Base-by-base conservation (phyloP, 1,140 invertebrate species). In the Drosophila kikkawai region DNA sequence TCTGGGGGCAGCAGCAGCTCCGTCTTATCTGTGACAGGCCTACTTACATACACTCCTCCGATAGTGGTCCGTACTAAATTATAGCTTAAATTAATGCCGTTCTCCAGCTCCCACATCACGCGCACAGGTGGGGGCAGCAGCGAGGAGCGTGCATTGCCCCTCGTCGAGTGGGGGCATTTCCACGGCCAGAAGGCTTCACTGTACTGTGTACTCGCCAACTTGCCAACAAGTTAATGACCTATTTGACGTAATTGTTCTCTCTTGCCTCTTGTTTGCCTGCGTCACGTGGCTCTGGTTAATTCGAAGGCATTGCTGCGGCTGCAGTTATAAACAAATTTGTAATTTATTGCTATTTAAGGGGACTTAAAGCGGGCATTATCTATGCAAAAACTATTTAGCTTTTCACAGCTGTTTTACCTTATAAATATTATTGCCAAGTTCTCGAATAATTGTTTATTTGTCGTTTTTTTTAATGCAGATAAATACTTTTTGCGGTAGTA, bases 141-240 rank as follows among this genome's bases (percentile, higher is more conserved):
- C 26, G 26, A 11, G 12, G 55, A 57, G 22, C 26, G 51, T 5
- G 34, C 34, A 65, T 68, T 51, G 36, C 60, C 29, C 29, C 47
- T 37, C 44, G 13, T 8, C 34, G 4, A 17, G 36, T 51, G 67
- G 34, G 44, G 17, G 3, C n/a, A 26, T 56, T 51, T 73, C 53
- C 69, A 71, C 13, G 13, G 9, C n/a, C 19, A 22, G 7, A 59
- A 42, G 41, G 73, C 47, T 58, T 58, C 60, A 60, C 74, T 71
- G 37, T 74, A 68, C 19, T 34, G 36, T 15, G 36, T 34, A 50
- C 26, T 56, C 34, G 51, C 51, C 13, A 63, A 36, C 32, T 59
- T 42, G 81, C 36, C 53, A 57, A 67, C 15, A 74, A 61, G 83
- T 88, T 77, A 83, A 67, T 77, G 84, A 88, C 67, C 64, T 76